Percentiles rank a stretch among this genome's conserved stretches.
These are phyloP conservation scores for Mamestra configurata DNA, from an alignment of 1,140 invertebrate species.

Conservation along the genomic window DNA sequence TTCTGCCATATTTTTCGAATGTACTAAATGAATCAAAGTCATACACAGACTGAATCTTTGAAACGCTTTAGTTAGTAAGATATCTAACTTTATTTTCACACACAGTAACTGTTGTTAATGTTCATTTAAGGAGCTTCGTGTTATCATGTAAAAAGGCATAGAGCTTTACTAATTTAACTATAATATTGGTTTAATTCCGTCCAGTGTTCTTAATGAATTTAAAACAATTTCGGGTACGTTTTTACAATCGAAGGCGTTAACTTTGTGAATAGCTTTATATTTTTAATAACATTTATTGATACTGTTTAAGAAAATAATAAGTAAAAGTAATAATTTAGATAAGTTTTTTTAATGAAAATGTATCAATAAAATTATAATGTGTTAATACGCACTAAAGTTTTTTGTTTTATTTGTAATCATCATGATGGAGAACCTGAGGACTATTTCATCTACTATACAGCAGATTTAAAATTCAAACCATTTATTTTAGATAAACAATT, in stretches of 20 bases:
- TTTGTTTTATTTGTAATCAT: conserved; percentile 63
- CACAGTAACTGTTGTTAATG: conserved; percentile 58
- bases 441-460: background rate
- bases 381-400: conserved; percentile 77
- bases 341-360: conserved; percentile 74
- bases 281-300: conserved; percentile 67
- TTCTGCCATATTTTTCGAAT: conserved; percentile 81
- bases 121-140: conserved; percentile 63
- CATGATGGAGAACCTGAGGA: background rate
- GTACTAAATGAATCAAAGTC: conserved; percentile 72
- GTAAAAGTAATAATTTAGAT: conserved; percentile 56
- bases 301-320: conserved; percentile 58
- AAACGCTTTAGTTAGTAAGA: conserved; percentile 72
- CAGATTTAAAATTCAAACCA: background rate
- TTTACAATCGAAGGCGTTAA: conserved; percentile 62
- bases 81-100: conserved; percentile 57
- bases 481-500: no score
- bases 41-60: conserved; percentile 78
- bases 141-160: conserved; percentile 84
- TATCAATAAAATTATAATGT: conserved; percentile 82
- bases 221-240: conserved; percentile 54
- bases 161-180: conserved; percentile 84
- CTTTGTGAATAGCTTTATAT: conserved; percentile 70
- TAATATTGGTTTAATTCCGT: conserved; percentile 79
- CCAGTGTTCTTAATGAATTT: conserved; percentile 66